Evolutionary conservation across 2,797 vertebrate species (phyloP).

Genomic region (Lophotriccus pileatus): DNA sequence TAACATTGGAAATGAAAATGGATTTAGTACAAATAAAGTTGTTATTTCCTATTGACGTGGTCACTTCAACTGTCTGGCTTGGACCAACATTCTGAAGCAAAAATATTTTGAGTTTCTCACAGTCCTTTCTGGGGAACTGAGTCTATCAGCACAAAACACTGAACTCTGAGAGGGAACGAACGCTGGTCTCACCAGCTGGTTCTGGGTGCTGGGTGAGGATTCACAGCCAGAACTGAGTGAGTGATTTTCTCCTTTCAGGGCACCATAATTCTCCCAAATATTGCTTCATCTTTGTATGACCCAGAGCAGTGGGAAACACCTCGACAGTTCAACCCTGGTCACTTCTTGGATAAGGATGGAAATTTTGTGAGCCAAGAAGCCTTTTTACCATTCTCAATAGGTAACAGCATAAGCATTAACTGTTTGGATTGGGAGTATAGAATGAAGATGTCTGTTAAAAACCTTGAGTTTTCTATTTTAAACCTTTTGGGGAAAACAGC

Average conservation of each 20-base stretch:
- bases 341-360: constrained; percentile 69
- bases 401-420: background rate
- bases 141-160: background rate
- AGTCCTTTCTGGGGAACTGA: background rate
- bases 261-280: constrained; percentile 64
- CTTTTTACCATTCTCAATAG: constrained; percentile 67
- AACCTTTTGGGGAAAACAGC: background rate
- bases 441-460: background rate
- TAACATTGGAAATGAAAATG: background rate
- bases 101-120: background rate
- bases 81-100: background rate
- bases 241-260: constrained; percentile 35
- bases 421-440: background rate
- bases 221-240: background rate
- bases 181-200: background rate
- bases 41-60: background rate
- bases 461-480: background rate
- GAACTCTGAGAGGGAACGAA: background rate
- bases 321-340: constrained; percentile 61
- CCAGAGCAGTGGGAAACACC: constrained; percentile 65
- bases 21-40: background rate
- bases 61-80: background rate
- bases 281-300: constrained; percentile 61
- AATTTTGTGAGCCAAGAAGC: constrained; percentile 61
- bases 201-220: background rate